Conservation (phyloP, 2,113 vertebrate genomes). For the Sebastes schlegelii region DNA sequence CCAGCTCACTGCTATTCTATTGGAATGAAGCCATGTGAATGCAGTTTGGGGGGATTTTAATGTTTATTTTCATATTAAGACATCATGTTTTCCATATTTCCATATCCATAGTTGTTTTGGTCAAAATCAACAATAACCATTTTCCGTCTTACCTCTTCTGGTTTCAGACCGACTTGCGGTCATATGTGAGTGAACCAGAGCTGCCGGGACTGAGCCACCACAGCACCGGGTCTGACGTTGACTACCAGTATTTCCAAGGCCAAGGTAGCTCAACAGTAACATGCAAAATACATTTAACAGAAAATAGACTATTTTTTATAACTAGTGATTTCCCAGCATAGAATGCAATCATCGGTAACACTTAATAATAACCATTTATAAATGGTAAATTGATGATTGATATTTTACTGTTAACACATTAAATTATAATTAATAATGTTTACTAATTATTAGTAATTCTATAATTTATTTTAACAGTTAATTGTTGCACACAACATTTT, state of each 20-base stretch:
- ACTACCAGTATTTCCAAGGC: conserved; percentile 89
- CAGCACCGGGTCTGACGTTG: conserved; percentile 77
- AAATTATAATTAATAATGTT: too few species aligned
- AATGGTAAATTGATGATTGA: too few species aligned
- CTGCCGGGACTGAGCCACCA: conserved; percentile 82
- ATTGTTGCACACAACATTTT: too few species aligned
- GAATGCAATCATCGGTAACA: not conserved
- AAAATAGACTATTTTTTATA: not conserved
- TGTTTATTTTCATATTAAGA: too few species aligned
- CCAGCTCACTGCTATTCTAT: not conserved
- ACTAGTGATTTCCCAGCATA: too few species aligned
- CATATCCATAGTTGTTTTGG: too few species aligned
- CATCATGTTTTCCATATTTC: not conserved
- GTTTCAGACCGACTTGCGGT: conserved; percentile 89
- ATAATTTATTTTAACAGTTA: too few species aligned
- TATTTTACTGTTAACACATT: too few species aligned
- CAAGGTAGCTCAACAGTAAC: conserved; percentile 84
- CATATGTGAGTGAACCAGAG: conserved; percentile 94
- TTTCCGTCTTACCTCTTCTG: not conserved
- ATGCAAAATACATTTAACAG: not conserved
- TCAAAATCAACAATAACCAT: too few species aligned
- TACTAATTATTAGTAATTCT: too few species aligned
- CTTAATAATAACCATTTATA: too few species aligned
- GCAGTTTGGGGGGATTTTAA: not conserved
- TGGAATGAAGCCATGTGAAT: not conserved